Conservation (phyloP, 2,888 invertebrate genomes). For the Neoascia interrupta region DNA sequence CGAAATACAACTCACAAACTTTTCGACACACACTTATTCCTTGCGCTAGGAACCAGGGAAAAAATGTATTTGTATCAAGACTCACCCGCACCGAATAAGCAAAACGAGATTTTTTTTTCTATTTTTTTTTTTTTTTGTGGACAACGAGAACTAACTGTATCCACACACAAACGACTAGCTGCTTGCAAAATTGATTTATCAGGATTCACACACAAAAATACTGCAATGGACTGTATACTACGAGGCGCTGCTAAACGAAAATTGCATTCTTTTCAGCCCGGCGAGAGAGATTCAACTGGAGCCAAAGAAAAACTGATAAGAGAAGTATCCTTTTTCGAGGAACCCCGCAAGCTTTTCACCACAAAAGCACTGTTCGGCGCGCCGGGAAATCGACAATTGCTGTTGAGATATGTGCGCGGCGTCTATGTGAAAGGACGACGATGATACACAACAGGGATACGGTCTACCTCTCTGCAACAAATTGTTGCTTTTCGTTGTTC, state of each 20-base stretch:
- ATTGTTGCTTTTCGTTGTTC: slow-evolving; percentile 57
- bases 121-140: slow-evolving; percentile 1
- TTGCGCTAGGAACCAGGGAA: slow-evolving; percentile 19
- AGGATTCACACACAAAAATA: slow-evolving; percentile 17
- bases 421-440: slow-evolving; percentile 17
- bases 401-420: slow-evolving; percentile 10
- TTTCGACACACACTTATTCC: slow-evolving; percentile 18
- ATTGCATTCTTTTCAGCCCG: slow-evolving; percentile 52
- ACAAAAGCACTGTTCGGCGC: slow-evolving; percentile 40
- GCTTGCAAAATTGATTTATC: slow-evolving; percentile 20
- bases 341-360: slow-evolving; percentile 59
- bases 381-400: slow-evolving; percentile 20
- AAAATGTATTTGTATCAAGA: slow-evolving; percentile 6
- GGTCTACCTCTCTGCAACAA: too few species aligned
- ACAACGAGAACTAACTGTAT: slow-evolving; percentile 1
- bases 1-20: slow-evolving; percentile 1
- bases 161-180: slow-evolving; percentile 3
- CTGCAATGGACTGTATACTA: slow-evolving; percentile 15
- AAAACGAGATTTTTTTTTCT: not conserved
- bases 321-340: slow-evolving; percentile 42
- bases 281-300: slow-evolving; percentile 60
- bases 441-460: slow-evolving; percentile 12
- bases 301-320: slow-evolving; percentile 60
- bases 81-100: slow-evolving; percentile 45
- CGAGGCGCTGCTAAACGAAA: slow-evolving; percentile 13